Evolutionary conservation across 2,113 vertebrate species (phyloP).

Genomic region (Hippocampus comes): DNA sequence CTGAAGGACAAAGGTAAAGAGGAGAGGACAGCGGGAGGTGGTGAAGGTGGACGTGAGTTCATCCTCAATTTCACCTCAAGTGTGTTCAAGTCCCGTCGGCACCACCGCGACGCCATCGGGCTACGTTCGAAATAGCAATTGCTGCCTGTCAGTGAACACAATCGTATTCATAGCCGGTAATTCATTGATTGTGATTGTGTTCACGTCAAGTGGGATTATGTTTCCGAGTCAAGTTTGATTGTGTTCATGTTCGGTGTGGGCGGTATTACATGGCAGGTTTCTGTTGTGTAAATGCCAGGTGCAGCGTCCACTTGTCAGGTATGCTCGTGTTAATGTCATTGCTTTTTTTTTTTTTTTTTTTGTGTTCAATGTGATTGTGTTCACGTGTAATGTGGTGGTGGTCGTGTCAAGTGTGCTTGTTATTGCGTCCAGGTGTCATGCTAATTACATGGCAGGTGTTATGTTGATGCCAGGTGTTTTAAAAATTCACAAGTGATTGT

Average conservation of each 20-base stretch:
- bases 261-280: background rate
- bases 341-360: background rate
- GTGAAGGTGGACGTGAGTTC: background rate
- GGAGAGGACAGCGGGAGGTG: background rate
- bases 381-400: background rate
- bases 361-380: background rate
- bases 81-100: background rate
- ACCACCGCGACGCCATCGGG: background rate
- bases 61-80: constrained; percentile 8
- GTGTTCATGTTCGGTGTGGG: background rate
- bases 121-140: background rate
- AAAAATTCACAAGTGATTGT: too few species aligned
- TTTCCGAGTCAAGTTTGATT: background rate
- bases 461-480: background rate
- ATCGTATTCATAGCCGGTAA: background rate
- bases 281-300: background rate
- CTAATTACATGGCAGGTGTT: background rate
- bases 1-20: constrained; percentile 1
- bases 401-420: background rate
- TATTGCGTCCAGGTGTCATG: background rate
- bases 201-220: background rate
- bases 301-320: background rate
- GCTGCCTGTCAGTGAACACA: too few species aligned
- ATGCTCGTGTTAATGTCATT: background rate
- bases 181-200: background rate